These are phyloP conservation scores for Cheilosia vernalis DNA, from an alignment of 2,888 invertebrate genomes.

Conservation along the genomic window DNA sequence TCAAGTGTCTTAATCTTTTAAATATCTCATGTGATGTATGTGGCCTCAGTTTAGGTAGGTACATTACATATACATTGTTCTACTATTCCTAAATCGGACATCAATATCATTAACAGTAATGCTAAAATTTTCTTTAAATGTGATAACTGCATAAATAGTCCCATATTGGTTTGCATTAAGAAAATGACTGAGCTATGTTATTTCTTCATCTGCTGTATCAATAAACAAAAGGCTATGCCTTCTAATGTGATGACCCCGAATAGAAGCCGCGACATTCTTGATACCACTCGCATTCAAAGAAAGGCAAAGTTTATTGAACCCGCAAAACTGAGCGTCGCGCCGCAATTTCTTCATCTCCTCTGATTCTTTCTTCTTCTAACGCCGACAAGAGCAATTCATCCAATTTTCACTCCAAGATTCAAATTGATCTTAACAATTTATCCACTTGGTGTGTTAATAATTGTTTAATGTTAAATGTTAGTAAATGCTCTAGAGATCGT, in stretches of 20 bases:
- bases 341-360: slow-evolving; percentile 9
- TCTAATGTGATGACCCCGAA: too few relatives aligned
- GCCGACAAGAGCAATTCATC: neutral
- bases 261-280: too few relatives aligned
- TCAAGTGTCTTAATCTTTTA: too few relatives aligned
- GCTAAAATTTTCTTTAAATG: neutral
- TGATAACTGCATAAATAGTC: neutral
- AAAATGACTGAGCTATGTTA: too few relatives aligned
- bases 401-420: neutral
- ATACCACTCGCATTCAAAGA: slow-evolving; percentile 4
- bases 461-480: too few relatives aligned
- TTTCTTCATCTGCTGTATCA: too few relatives aligned
- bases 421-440: too few relatives aligned
- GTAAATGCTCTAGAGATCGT: too few relatives aligned
- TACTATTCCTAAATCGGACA: neutral
- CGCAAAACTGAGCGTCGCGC: slow-evolving; percentile 2
- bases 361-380: slow-evolving; percentile 6
- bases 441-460: too few relatives aligned
- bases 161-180: too few relatives aligned
- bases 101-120: neutral
- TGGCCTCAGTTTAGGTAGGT: neutral
- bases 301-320: slow-evolving; percentile 8
- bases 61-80: slow-evolving; percentile 9
- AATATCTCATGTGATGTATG: neutral
- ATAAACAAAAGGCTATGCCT: too few relatives aligned